Base-by-base conservation (phyloP, 2,888 invertebrate genomes). In the Tricholauxania praeusta region DNA sequence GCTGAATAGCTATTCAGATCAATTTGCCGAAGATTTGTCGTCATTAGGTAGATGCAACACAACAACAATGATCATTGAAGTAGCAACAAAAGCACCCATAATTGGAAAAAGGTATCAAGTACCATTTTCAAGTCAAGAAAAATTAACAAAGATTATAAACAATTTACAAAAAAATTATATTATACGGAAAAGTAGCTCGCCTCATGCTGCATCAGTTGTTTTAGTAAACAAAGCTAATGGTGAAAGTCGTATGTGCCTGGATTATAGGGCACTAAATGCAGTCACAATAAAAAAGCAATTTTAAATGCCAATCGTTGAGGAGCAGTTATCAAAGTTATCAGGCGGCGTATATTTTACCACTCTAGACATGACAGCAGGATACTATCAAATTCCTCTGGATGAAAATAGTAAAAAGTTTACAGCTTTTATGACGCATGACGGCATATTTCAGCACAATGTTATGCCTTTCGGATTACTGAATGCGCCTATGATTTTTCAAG, bases 381-480 rank as follows among this genome's bases (percentile, higher is more conserved):
- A 64, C 17, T 64, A 65, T 28, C 51, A 65, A 51, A 65, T 22
- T 64, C 62, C 73, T 51, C 17, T 75, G 22, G 73, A 17, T n/a
- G 57, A 71, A 57, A 52, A 81, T 7, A 81, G 80, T 51, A n/a
- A 79, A 79, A 12, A 75, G n/a, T 72, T 53, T 51, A 73, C 67
- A 12, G 62, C 71, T 19, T 72, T 66, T 32, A 15, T 66, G 15
- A 52, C 52, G 12, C 65, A 22, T 10, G 65, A 66, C 1, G 66
- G 66, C 7, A 74, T 82, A 4, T 85, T 78, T 63, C 80, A 86
- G 76, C 83, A 80, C 65, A 66, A 76, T 3, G 69, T 78, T 0
- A 81, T 86, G 82, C 82, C 84, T 1, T 87, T 85, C 73, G 85
- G 84, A 1, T 73, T 85, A 8, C 62, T 78, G 3, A 85, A 85